A percentile compares a stretch with the other conserved stretches of the same genome.
Conservation (phyloP, 2,888 invertebrate species). For the Anthrax anthrax region DNA sequence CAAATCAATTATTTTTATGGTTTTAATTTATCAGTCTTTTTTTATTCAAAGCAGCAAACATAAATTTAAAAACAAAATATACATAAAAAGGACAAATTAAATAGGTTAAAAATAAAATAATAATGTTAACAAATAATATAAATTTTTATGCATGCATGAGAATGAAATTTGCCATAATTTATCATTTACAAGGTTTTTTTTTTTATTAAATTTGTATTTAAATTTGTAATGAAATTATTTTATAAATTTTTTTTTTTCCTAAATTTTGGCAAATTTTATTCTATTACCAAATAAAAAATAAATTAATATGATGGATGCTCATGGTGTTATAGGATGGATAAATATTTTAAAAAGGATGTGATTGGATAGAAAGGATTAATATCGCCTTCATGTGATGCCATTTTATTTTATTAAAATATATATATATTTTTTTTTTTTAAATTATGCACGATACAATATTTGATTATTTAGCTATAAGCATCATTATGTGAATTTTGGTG, state of each 20-base stretch:
- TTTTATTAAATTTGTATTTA: no score
- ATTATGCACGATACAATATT: neutral
- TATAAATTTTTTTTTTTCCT: no score
- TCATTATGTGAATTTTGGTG: neutral
- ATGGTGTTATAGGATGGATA: constrained; percentile 5
- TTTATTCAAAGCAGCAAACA: no score
- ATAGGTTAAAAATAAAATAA: constrained; percentile 6
- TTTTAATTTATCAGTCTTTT: no score
- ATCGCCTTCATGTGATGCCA: neutral
- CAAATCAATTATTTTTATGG: no score
- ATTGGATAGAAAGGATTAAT: neutral
- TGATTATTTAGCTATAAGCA: neutral
- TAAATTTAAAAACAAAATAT: no score
- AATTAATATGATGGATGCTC: constrained; percentile 13
- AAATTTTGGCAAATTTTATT: constrained; percentile 6
- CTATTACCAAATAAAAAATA: constrained; percentile 12
- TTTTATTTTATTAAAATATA: no score
- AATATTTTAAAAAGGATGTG: neutral
- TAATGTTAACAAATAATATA: neutral
- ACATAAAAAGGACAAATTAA: constrained; percentile 10
- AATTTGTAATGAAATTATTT: no score
- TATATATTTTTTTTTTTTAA: neutral
- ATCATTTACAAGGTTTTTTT: no score
- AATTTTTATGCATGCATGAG: constrained; percentile 5
- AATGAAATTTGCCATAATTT: neutral